Base-by-base conservation (phyloP, 2,888 invertebrate species). In the Volucella inanis region DNA sequence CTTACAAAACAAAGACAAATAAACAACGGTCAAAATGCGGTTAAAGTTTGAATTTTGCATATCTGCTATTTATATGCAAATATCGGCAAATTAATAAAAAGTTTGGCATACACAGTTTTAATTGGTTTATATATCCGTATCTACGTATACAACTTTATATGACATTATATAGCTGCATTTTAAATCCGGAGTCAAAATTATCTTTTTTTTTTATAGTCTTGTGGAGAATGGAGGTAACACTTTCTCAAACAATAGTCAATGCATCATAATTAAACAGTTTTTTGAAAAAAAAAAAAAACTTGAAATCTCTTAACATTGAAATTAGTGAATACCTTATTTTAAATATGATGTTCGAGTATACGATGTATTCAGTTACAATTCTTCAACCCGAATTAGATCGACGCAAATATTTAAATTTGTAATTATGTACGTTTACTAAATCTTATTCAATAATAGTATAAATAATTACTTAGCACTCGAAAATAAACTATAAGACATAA, bases 181-280 rank as follows among this genome's bases (percentile, higher is more conserved):
- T 15, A 11, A 49, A 14, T 10, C 14, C n/a, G 50, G 39, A 49
- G 39, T 41, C 18, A 39, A n/a, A 12, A 67, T 22, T 22, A 14
- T 41, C 12, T n/a, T 15, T 39, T 15, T 39, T 50, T 14, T 41
- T n/a, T 39, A 15, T 52, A 10, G 10, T 22, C 11, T 43, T 12
- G 12, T 41, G 65, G 41, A 39, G 18, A 22, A 8, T 41, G 65
- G 41, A 39, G 18, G 41, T 22, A 22, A 10, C 12, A 43, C 43
- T 43, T 38, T 41, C n/a, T 55, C 52, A 55, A 55, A 55, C 45
- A 55, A 61, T 41, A 31, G 43, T 31, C 14, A 31, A 47, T 47
- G n/a, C 41, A 47, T 55, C 47, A 64, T 72, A 54, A 45, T 38
- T 14, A 72, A 72, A 62, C n/a, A 15, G 62, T 47, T 74, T 52